Conservation (phyloP, 30 jellyfish, hydroid and myxozoan species). For the Mastigias papua region DNA sequence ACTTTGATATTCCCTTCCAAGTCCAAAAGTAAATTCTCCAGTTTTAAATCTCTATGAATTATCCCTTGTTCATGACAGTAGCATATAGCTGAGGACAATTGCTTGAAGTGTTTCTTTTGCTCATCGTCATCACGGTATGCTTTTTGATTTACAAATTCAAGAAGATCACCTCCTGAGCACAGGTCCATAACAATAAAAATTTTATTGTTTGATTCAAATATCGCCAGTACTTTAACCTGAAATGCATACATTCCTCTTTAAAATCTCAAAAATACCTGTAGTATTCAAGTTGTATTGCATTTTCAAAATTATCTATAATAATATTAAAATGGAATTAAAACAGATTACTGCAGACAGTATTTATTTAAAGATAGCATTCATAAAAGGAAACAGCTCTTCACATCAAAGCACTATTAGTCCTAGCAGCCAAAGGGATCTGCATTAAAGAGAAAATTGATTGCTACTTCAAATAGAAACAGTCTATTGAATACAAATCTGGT, state of each 20-base stretch:
- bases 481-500: too few relatives aligned
- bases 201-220: conserved; percentile 46
- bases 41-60: conserved; percentile 73
- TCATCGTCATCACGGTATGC: conserved; percentile 34
- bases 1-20: conserved; percentile 55
- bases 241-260: not conserved
- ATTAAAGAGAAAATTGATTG: too few relatives aligned
- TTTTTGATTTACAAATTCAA: conserved; percentile 58
- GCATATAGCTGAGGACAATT: conserved; percentile 55
- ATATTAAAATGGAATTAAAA: too few relatives aligned
- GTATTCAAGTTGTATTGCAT: not conserved
- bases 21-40: conserved; percentile 69
- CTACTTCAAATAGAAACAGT: too few relatives aligned
- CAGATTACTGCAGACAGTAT: too few relatives aligned
- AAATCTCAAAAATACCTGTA: not conserved
- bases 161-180: conserved; percentile 79
- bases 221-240: conserved; percentile 48
- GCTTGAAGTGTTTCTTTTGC: conserved; percentile 57
- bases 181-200: conserved; percentile 64
- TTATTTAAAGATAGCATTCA: too few relatives aligned
- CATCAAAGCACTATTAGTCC: too few relatives aligned
- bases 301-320: too few relatives aligned
- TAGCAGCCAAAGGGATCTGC: too few relatives aligned
- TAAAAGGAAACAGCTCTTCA: too few relatives aligned
- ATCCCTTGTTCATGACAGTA: conserved; percentile 56